phyloP scores from a whole-genome alignment of 2,113 vertebrate genomes.

The Deroptyus accipitrinus region DNA sequence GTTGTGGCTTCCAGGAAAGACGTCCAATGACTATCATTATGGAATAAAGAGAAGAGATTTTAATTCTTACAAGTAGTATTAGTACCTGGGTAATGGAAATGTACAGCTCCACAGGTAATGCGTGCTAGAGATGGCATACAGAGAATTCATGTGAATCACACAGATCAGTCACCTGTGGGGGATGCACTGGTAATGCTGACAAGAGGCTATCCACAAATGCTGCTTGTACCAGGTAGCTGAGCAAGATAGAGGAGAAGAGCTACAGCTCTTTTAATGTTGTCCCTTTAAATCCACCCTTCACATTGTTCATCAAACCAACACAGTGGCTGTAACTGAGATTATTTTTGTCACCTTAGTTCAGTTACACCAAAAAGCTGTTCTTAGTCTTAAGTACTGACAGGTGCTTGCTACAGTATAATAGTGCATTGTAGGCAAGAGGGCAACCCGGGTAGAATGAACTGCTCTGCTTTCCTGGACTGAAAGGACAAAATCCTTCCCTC shows the following conservation, averaged over 20 bases:
- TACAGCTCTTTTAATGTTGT: not conserved
- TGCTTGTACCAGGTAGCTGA: accelerated
- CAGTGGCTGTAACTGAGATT: not conserved
- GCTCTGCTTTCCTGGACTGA: not conserved
- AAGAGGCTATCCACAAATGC: not conserved
- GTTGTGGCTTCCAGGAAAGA: not conserved
- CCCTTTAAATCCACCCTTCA: not conserved
- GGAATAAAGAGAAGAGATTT: not conserved
- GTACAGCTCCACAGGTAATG: not conserved
- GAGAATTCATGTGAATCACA: not conserved
- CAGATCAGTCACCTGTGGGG: accelerated
- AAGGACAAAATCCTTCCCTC: not conserved
- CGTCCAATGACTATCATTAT: not conserved
- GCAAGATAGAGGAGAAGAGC: not conserved
- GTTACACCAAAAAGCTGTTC: not conserved
- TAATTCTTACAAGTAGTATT: not conserved
- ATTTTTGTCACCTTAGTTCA: not conserved
- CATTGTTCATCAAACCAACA: not conserved
- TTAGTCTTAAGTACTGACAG: not conserved
- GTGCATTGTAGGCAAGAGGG: not conserved
- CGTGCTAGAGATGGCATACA: not conserved
- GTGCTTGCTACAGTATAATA: not conserved
- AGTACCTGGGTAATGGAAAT: not conserved
- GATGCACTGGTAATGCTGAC: not conserved
- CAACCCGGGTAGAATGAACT: not conserved